These are phyloP conservation scores for Conus canariensis DNA, from an alignment of 2,888 invertebrate species.

Conservation along the genomic window DNA sequence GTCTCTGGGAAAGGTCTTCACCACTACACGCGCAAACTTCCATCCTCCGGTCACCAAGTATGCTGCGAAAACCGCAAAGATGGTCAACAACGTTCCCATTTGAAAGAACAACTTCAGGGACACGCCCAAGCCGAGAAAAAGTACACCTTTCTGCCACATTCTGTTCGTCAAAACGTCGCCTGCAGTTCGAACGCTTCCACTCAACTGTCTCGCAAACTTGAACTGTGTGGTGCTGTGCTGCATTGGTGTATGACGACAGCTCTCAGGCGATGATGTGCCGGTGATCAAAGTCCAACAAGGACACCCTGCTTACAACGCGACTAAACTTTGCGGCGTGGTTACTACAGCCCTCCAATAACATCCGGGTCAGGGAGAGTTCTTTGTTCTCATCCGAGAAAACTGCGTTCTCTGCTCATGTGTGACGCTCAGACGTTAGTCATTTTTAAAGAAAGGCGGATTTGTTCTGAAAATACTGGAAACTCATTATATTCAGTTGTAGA, in stretches of 20 bases:
- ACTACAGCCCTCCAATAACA: background rate
- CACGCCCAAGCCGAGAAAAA: conserved; percentile 59
- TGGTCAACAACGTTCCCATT: conserved; percentile 56
- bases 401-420: too few relatives aligned
- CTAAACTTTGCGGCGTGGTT: background rate
- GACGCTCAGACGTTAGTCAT: background rate
- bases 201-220: conserved; percentile 39
- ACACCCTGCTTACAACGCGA: background rate
- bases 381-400: too few relatives aligned
- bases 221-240: conserved; percentile 32
- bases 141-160: conserved; percentile 54
- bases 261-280: background rate
- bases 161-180: conserved; percentile 17
- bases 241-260: conserved; percentile 10
- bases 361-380: conserved; percentile 22
- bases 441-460: too few relatives aligned
- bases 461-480: too few relatives aligned
- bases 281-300: conserved; percentile 32
- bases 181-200: conserved; percentile 21
- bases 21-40: conserved; percentile 67
- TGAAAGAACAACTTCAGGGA: conserved; percentile 58
- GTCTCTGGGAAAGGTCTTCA: conserved; percentile 69
- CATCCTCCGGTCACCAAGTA: conserved; percentile 74
- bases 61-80: conserved; percentile 55
- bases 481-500: too few relatives aligned